Evolutionary conservation across 2,888 invertebrate genomes (phyloP).

Genomic region (Apodemia hepburni): DNA sequence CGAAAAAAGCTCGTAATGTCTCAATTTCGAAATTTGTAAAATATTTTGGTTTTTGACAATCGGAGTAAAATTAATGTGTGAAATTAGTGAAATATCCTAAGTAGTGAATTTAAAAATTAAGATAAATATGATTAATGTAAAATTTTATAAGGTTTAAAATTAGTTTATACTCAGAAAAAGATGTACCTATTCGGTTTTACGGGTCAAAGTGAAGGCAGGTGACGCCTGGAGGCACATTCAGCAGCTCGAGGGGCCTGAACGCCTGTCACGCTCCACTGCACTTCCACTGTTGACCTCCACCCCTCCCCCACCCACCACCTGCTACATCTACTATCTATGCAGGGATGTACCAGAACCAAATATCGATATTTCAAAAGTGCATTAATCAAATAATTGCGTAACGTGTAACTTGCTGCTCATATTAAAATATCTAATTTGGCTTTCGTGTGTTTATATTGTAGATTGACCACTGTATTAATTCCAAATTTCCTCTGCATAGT

Average conservation of each 20-base stretch:
- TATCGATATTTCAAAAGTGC: background rate
- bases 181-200: background rate
- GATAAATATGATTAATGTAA: background rate
- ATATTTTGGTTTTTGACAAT: too few species aligned
- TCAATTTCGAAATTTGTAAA: too few species aligned
- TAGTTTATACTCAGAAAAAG: background rate
- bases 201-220: background rate
- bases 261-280: constrained; percentile 14
- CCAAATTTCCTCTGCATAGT: too few species aligned
- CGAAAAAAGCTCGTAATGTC: too few species aligned
- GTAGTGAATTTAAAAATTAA: too few species aligned
- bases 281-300: constrained; percentile 4
- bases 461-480: too few species aligned
- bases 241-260: background rate
- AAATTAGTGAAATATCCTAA: too few species aligned
- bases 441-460: too few species aligned
- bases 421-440: too few species aligned
- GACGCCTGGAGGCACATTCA: constrained; percentile 1
- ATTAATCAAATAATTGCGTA: background rate
- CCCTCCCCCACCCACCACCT: background rate
- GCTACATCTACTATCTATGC: background rate
- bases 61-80: too few species aligned
- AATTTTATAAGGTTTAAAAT: background rate
- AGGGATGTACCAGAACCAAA: background rate
- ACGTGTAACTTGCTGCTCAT: too few species aligned